Evolutionary conservation across 2,113 vertebrate genomes (phyloP), one percentile per base, ranked within the genome.

Genomic region (Toxotes jaculatrix): DNA sequence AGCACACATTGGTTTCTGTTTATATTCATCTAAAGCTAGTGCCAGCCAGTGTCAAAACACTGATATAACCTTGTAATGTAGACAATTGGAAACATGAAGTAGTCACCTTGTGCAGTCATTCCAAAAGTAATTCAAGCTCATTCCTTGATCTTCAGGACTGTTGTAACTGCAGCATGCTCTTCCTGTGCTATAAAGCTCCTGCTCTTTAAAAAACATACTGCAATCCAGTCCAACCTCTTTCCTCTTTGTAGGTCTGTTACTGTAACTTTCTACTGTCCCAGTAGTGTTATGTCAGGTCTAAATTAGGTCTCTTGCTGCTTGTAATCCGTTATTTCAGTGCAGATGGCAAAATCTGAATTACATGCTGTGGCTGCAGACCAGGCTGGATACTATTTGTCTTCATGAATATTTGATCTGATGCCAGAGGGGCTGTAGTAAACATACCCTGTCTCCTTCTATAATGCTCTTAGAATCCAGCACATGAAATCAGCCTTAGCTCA

Each of bases 351-450:
- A 88, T 85, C 72, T 82, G 91, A 89, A 78, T 93, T 87, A 86
- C 89, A 92, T 80, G 85, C 74, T 80, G 79, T 59, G 72, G 65
- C 79, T 85, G 79, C 82, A 89, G 76, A 83, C 85, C 69, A 78
- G 84, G 79, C 86, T 86, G 75, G 80, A 85, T 88, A 84, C 86
- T 89, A 91, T 95, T 93, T 93, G 92, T 93, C 90, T 82, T 93
- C 89, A 94, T 95, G 88, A 94, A 94, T 94, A 92, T 94, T 93
- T 95, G 79, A 94, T 92, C 80, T 31, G 19, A 69, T 87, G 92
- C 92, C 80, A 65, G 76, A 86, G 89, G 90, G 90, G 66, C 66
- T 83, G 87, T 78, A 83, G 87, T 91, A 90, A 91, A 92, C 87
- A 91, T 75, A 76, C 71, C 81, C 84, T 83, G 79, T 88, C 87